Evolutionary conservation across 2,888 invertebrate species (phyloP), one percentile per base, ranked within the genome.

Genomic region (Patella caerulea): DNA sequence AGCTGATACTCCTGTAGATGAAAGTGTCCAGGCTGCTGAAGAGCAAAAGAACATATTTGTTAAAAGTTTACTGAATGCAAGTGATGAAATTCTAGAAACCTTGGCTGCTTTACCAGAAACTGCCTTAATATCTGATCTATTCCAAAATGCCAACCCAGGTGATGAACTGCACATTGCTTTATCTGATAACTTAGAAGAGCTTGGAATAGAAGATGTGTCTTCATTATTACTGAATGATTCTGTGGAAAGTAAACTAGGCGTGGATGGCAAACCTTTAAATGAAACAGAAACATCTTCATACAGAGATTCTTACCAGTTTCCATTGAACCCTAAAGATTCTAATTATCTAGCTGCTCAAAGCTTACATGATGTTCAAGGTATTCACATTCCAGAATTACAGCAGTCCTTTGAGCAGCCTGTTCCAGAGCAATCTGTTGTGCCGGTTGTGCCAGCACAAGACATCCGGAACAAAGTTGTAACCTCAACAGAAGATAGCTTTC

Each of bases 71-170:
- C 14, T 65, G 65, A 65, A 65, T 19, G 65, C 65, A 19, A 65
- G 65, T 65, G 65, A 65, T 24, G 65, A 65, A 65, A 65, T 65
- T 65, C 24, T 65, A 24, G 65, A 65, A 19, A 65, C 65, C 11
- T 14, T 65, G 12, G 19, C 65, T 24, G 65, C 65, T 24, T 65
- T 65, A 65, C 65, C 65, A 24, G 65, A 65, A 11, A 19, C 65
- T 19, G 19, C 65, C 24, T 19, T 65, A 14, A 65, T 65, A 19
- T 24, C 65, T 19, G 65, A 65, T 24, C 14, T 65, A 7, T 65
- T 65, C 9, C 19, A 65, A 24, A 65, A 65, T 65, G 65, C 65
- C 12, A 65, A 65, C 24, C 65, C 65, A 12, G 65, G 65, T 11
- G 65, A 65, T 24, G 65, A 65, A 65, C 65, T 65, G 9, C 65